These are phyloP conservation scores for Augochlorella aurata DNA, from an alignment of 2,888 invertebrate genomes.

Conservation along the genomic window DNA sequence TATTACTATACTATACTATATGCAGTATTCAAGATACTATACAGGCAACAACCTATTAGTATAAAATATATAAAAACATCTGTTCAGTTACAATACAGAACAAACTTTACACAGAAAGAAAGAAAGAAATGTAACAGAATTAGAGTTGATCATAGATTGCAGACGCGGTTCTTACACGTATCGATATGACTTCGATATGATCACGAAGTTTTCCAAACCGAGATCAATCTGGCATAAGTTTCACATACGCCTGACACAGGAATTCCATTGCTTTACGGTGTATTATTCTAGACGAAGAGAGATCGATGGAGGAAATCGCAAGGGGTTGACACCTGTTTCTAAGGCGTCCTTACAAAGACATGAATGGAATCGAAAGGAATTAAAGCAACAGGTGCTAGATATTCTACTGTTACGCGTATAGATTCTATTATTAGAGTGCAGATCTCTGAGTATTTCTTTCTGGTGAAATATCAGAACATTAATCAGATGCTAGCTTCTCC, in stretches of 20 bases:
- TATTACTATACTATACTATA: too few relatives aligned
- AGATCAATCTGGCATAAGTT: neutral
- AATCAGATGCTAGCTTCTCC: neutral
- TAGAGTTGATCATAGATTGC: too few relatives aligned
- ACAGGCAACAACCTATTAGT: too few relatives aligned
- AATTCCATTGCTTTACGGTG: neutral
- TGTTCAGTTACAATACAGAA: too few relatives aligned
- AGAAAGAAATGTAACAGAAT: too few relatives aligned
- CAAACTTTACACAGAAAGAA: too few relatives aligned
- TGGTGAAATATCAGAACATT: neutral
- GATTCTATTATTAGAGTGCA: neutral
- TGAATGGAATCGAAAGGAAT: conserved; percentile 1
- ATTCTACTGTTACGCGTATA: conserved; percentile 4
- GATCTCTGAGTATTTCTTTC: neutral
- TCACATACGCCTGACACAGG: neutral
- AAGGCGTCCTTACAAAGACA: neutral
- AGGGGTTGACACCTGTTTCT: neutral
- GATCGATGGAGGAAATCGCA: neutral
- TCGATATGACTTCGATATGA: too few relatives aligned
- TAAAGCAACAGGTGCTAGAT: conserved; percentile 6
- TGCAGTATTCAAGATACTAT: too few relatives aligned
- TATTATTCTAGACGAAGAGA: neutral
- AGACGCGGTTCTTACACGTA: too few relatives aligned
- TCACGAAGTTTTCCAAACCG: too few relatives aligned
- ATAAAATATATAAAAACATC: too few relatives aligned